Evolutionary conservation across 2,888 invertebrate genomes (phyloP).

Genomic region (Balanococcus diminutus): DNA sequence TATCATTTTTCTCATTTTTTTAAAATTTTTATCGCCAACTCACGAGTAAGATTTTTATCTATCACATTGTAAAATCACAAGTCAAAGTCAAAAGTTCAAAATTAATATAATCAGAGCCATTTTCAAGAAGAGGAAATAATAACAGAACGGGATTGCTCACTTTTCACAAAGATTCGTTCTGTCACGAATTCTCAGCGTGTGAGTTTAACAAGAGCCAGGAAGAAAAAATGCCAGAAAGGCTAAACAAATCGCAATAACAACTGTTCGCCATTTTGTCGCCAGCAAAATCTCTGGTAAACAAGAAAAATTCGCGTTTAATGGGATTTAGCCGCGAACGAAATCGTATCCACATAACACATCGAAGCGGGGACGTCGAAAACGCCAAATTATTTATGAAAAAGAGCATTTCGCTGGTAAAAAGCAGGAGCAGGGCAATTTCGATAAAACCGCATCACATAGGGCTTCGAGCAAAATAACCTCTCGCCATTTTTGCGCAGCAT

Average conservation of each 20-base stretch:
- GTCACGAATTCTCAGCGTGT: too few species aligned
- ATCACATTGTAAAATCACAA: too few species aligned
- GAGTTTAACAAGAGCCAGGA: too few species aligned
- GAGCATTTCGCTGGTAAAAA: neutral
- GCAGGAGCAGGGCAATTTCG: neutral
- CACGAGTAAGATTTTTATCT: too few species aligned
- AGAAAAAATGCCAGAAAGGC: neutral
- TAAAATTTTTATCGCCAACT: too few species aligned
- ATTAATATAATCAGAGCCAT: too few species aligned
- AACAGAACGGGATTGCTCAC: too few species aligned
- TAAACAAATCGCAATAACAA: neutral
- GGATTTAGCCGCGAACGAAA: neutral
- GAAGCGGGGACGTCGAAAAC: neutral
- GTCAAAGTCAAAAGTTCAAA: too few species aligned
- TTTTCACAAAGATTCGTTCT: too few species aligned
- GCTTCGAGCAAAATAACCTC: neutral
- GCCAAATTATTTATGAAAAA: constrained; percentile 26
- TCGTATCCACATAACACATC: neutral
- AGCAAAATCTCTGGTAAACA: constrained; percentile 15
- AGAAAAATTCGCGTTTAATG: constrained; percentile 9
- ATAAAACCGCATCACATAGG: neutral
- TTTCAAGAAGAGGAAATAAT: too few species aligned
- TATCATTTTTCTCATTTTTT: too few species aligned
- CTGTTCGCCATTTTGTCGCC: neutral
- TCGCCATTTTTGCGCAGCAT: neutral